Percentiles rank a stretch among this genome's conserved stretches.
Evolutionary conservation across 2,888 invertebrate species (phyloP).

Genomic region (Zhengitettix transpicula): DNA sequence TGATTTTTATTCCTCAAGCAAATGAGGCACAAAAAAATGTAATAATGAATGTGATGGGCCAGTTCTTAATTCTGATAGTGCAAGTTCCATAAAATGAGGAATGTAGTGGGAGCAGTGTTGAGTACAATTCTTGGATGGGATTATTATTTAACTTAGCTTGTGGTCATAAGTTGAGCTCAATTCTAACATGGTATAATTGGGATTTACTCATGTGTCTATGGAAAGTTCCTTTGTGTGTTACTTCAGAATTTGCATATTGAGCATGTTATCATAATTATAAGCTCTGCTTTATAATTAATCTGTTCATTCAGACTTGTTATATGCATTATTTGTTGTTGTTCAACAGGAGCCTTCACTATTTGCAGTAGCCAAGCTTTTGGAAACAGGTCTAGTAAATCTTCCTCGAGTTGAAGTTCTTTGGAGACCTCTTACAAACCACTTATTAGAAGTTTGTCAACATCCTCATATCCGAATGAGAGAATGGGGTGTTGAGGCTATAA

Average conservation of each 20-base stretch:
- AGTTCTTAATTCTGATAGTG: no score
- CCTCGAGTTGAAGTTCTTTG: conserved; percentile 85
- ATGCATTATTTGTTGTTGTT: neutral
- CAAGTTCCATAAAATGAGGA: no score
- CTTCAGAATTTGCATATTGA: neutral
- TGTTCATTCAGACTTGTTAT: neutral
- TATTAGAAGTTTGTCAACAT: conserved; percentile 92
- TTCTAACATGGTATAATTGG: no score
- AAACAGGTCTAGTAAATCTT: conserved; percentile 89
- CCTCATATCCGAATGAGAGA: conserved; percentile 89
- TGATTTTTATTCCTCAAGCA: no score
- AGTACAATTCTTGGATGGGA: no score
- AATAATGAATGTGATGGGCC: no score
- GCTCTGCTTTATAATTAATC: neutral
- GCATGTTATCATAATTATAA: neutral
- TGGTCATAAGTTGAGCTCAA: no score
- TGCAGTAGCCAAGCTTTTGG: conserved; percentile 94
- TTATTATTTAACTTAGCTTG: no score
- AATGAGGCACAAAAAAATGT: no score
- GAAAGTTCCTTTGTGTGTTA: no score
- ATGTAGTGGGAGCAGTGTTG: no score
- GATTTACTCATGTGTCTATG: no score
- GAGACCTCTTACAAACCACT: conserved; percentile 87
- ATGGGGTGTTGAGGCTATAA: conserved; percentile 95
- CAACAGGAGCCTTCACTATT: conserved; percentile 83